Evolutionary conservation across 1,140 invertebrate genomes (phyloP), one percentile per base, ranked within the genome.

Genomic region (Andricus grossulariae): DNA sequence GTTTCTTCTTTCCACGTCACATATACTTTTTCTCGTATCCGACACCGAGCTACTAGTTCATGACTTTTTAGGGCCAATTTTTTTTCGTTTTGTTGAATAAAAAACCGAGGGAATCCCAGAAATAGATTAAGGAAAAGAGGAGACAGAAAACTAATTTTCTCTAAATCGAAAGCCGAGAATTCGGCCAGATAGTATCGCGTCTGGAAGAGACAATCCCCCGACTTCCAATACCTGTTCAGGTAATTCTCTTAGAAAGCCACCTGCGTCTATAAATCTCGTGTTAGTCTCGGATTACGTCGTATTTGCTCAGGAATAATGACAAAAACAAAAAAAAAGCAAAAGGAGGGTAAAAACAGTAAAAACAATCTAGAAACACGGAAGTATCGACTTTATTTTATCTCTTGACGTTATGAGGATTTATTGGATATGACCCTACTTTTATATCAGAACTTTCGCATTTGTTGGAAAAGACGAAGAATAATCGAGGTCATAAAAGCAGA

Each of bases 191-290:
- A 15, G 52, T 66, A 74, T 74, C 57, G 55, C 39, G 45, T 74
- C 45, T 66, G 45, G 15, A 51, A 16, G n/a, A 45, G 55, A 73
- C 32, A 57, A 16, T 66, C 60, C 4, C 60, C 8, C 15, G 32
- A 74, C 49, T 66, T 51, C 54, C n/a, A 74, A 74, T 74, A 74
- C 55, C 73, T 74, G 55, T 66, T 51, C 73, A 74, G 73, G 55
- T 74, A 66, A 70, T 74, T 74, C 73, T 66, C 18, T 57, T 66
- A 50, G 60, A 57, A 54, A 55, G 72, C 25, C 66, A 75, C 74
- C 74, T 75, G 74, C 66, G 25, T 71, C 74, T 54, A 55, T 75
- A 75, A 75, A 75, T 75, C 74, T 71, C 18, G n/a, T n/a, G 32
- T 21, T 39, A 66, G 32, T 66, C 25, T 39, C 32, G 32, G 25